Evolutionary conservation across 2,113 vertebrate genomes (phyloP), one percentile per base, ranked within the genome.

Genomic region (Amazona guildingii): DNA sequence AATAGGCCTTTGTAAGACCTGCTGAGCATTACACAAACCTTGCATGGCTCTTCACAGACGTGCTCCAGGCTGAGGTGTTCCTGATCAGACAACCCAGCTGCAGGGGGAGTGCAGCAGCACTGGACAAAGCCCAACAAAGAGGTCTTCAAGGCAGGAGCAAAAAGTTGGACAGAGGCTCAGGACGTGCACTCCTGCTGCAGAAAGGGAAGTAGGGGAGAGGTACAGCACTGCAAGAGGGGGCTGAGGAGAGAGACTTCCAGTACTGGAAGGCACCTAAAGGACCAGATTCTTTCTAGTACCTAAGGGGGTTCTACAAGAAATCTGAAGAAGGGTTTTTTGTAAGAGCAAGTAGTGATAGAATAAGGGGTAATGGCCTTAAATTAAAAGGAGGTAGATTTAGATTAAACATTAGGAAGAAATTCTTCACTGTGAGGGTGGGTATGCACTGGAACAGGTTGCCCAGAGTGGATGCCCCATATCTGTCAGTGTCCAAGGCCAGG

Each of bases 121-220:
- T 1, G 1, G 13, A 9, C 19, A 77, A 2, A 0, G 17, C 39
- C 33, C 1, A 1, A 18, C 19, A 2, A 0, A 54, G 48, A 29
- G 9, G 35, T 48, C 21, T 51, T 51, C 9, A 2, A 5, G 12
- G 17, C 43, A 70, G 66, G 15, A 85, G 11, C 7, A 70, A 67
- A 17, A 52, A 19, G 9, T 24, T 48, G 39, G 51, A 31, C 11
- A 67, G 46, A 84, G 14, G 14, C 5, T 39, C 15, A 37, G 21
- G 31, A 37, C 4, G 0, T 62, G 20, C 2, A 29, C 1, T 63
- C 7, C 46, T 63, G 39, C 10, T 3, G 3, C n/a, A 57, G 52
- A 39, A 70, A 73, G 6, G 10, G 28, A 67, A 75, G 31, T 43
- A 63, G 21, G 37, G 14, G 23, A 55, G 27, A 11, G 1, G 10